Evolutionary conservation across 2,888 invertebrate genomes (phyloP).

Genomic region (Eurytoma adleriae): DNA sequence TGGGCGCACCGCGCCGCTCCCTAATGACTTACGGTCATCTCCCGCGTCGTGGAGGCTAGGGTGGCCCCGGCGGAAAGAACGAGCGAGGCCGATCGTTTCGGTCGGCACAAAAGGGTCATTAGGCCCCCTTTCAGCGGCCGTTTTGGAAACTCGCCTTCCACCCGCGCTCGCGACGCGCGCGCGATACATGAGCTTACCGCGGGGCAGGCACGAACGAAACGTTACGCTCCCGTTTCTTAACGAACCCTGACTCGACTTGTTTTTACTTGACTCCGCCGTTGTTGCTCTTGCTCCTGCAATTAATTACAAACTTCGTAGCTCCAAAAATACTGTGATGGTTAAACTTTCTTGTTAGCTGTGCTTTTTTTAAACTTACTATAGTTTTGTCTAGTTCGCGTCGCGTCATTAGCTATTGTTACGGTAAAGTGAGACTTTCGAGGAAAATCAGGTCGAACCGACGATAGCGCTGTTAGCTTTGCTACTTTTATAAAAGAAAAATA

Average conservation of each 20-base stretch:
- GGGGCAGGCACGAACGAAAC: conserved; percentile 24
- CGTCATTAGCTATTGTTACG: too few relatives aligned
- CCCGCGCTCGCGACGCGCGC: conserved; percentile 1
- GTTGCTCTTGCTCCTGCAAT: background rate
- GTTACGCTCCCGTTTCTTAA: conserved; percentile 39
- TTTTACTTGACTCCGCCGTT: background rate
- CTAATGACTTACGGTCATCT: conserved; percentile 62
- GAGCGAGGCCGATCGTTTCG: conserved; percentile 41
- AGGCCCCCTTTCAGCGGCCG: conserved; percentile 41
- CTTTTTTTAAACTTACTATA: too few relatives aligned
- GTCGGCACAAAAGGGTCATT: conserved; percentile 50
- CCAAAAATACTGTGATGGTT: background rate
- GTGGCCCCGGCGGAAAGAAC: background rate
- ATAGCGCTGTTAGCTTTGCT: too few relatives aligned
- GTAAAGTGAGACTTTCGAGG: too few relatives aligned
- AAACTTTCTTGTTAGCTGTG: too few relatives aligned
- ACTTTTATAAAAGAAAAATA: too few relatives aligned
- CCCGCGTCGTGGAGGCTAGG: conserved; percentile 36
- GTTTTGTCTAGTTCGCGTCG: too few relatives aligned
- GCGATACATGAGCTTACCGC: background rate
- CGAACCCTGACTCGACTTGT: conserved; percentile 15
- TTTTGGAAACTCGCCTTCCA: conserved; percentile 37
- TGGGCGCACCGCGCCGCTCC: conserved; percentile 48
- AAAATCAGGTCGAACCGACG: too few relatives aligned
- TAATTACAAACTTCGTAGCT: conserved; percentile 3